Conservation (phyloP, 92 coral and sea anemone species). For the Zoanthus sansibaricus region DNA sequence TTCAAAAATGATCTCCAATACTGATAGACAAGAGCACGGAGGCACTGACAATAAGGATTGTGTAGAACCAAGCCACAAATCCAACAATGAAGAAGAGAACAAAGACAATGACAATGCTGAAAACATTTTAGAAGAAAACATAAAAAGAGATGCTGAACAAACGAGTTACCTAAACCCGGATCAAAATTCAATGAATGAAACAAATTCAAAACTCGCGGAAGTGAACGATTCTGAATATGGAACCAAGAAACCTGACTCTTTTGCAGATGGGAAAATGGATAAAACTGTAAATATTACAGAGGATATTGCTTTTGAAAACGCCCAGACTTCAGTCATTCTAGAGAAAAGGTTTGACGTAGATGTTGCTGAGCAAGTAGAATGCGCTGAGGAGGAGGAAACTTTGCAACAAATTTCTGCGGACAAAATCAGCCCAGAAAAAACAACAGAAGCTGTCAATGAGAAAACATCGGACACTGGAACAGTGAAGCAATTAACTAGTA, state of each 20-base stretch:
- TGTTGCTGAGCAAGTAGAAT: not conserved
- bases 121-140: not conserved
- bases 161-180: not conserved
- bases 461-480: not conserved
- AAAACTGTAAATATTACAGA: too few relatives aligned
- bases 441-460: slow-evolving; percentile 16
- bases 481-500: not conserved
- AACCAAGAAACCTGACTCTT: not conserved
- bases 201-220: not conserved
- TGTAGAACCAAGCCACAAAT: not conserved
- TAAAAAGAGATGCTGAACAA: not conserved
- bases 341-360: not conserved
- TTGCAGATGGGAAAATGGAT: not conserved
- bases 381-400: not conserved
- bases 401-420: not conserved
- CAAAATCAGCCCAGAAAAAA: not conserved
- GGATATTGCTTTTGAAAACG: too few relatives aligned
- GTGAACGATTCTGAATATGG: not conserved
- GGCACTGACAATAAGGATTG: not conserved
- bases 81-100: not conserved
- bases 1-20: not conserved
- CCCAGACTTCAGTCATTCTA: not conserved
- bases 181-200: not conserved
- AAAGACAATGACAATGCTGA: not conserved
- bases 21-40: not conserved